Conservation (phyloP, 37 sponge, comb jelly and placozoan genomes). For the Aplysina aerophoba region DNA sequence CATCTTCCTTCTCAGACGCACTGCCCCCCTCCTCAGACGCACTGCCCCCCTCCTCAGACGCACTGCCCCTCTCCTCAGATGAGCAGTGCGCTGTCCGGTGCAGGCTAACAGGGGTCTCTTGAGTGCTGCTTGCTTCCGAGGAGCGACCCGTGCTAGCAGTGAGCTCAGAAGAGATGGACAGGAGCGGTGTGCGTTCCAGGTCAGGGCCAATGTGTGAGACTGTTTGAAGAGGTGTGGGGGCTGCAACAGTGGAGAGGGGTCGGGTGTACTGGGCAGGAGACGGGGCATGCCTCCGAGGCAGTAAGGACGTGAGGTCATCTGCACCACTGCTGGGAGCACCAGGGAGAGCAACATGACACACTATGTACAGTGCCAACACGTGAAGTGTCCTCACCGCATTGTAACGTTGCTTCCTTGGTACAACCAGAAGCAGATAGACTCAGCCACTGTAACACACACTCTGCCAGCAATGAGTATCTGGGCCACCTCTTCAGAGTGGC, state of each 20-base stretch:
- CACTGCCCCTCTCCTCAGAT: no score
- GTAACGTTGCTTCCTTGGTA: background rate
- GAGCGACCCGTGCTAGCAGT: constrained; percentile 55
- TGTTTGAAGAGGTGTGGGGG: constrained; percentile 46
- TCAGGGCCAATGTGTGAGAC: background rate
- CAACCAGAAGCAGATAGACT: constrained; percentile 77
- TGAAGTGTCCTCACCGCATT: background rate
- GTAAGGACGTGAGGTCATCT: constrained; percentile 28
- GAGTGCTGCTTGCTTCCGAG: constrained; percentile 54
- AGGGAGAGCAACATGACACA: no score
- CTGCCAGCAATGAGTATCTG: constrained; percentile 50
- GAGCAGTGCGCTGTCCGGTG: no score
- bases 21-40: no score
- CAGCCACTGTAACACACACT: constrained; percentile 63
- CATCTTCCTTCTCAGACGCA: background rate
- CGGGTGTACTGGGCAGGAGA: constrained; percentile 27
- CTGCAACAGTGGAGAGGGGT: constrained; percentile 1
- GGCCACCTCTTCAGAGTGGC: constrained; percentile 61
- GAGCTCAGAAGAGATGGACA: background rate
- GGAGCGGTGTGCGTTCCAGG: background rate
- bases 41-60: no score
- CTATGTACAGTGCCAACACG: background rate
- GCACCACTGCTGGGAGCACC: no score
- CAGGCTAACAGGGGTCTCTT: no score
- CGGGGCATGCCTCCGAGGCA: constrained; percentile 52